These are phyloP conservation scores for Scylla paramamosain DNA, from an alignment of 1,140 invertebrate genomes.

Conservation along the genomic window DNA sequence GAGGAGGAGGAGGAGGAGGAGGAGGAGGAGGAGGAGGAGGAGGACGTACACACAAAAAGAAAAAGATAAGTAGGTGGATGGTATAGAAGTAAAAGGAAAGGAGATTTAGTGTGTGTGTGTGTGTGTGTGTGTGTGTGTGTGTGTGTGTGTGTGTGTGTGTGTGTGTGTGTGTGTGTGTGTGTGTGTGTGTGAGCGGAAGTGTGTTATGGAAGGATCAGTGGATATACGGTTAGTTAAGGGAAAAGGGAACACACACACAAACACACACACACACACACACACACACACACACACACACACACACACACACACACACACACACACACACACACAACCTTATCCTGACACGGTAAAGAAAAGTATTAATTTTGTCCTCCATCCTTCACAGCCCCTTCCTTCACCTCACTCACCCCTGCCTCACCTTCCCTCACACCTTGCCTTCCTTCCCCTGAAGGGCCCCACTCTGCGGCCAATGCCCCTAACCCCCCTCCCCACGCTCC, in stretches of 20 bases:
- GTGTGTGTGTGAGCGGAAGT: background rate
- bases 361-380: background rate
- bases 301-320: conserved; percentile 1
- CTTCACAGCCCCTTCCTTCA: too few relatives aligned
- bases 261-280: conserved; percentile 19
- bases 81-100: background rate
- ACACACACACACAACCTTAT: background rate
- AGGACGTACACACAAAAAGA: background rate
- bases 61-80: too few relatives aligned
- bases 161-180: background rate
- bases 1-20: background rate
- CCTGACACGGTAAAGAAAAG: background rate
- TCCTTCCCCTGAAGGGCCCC: too few relatives aligned
- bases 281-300: conserved; percentile 20
- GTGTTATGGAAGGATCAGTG: background rate
- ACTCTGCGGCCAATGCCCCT: too few relatives aligned
- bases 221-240: too few relatives aligned
- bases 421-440: too few relatives aligned
- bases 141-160: background rate
- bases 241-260: background rate
- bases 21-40: background rate
- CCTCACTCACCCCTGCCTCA: too few relatives aligned
- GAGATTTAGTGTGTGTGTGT: background rate
- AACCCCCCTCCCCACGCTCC: too few relatives aligned
- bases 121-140: background rate